phyloP scores from a whole-genome alignment of 2,113 vertebrate genomes.

The Deroptyus accipitrinus region DNA sequence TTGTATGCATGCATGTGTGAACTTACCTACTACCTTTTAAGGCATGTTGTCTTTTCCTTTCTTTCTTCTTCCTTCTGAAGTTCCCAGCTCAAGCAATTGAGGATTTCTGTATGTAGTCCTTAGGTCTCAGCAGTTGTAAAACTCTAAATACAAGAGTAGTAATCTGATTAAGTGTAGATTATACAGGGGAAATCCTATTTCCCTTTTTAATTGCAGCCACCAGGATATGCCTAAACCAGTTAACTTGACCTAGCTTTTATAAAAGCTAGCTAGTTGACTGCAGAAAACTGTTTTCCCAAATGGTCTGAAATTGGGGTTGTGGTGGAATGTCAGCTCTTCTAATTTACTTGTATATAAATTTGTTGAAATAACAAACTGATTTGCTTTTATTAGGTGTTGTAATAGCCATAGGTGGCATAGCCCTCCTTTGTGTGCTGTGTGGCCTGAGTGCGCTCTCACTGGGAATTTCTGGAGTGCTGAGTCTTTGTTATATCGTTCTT shows the following conservation, averaged over 20 bases:
- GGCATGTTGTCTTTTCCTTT: background rate
- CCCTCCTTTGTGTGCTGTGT: conserved; percentile 81
- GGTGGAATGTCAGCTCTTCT: background rate
- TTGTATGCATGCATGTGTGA: background rate
- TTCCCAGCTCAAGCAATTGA: background rate
- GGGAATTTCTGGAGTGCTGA: conserved; percentile 70
- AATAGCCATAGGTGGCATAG: conserved; percentile 76
- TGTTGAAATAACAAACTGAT: background rate
- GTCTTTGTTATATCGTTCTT: conserved; percentile 62
- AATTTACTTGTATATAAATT: background rate
- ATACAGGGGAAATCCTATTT: background rate
- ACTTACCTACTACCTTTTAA: background rate
- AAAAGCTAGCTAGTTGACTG: background rate
- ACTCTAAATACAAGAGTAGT: background rate
- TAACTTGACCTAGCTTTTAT: background rate
- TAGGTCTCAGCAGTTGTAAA: background rate
- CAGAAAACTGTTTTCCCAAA: background rate
- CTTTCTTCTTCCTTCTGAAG: background rate
- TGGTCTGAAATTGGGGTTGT: background rate
- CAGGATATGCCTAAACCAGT: background rate
- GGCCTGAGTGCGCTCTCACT: conserved; percentile 79
- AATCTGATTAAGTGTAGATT: conserved; percentile 17
- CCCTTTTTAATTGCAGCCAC: background rate
- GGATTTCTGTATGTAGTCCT: background rate
- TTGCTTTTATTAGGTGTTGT: conserved; percentile 73